Base-by-base conservation (phyloP, 2,888 invertebrate species). In the Miltochrista miniata region DNA sequence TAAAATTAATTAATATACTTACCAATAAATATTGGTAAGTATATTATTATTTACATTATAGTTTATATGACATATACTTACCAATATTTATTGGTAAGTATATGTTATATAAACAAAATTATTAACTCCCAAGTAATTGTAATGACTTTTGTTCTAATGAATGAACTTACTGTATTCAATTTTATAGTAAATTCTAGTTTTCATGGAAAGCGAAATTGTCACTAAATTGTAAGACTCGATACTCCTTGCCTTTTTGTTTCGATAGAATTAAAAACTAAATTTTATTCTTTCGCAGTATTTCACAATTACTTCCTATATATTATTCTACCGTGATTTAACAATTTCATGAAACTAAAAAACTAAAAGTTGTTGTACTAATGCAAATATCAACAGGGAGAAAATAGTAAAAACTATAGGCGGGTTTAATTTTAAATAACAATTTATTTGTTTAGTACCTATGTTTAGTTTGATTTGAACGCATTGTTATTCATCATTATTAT, bases 291-390 rank as follows among this genome's bases (percentile, higher is more conserved):
- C 18, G 18, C 18, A 24, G 5, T 24, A 24, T 29, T 56, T 51
- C 15, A 42, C 14, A 14, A 4, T 51, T 43, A 54, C 37, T 35
- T 46, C 55, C 56, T 4, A 24, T 4, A 59, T 59, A 48, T 50
- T 30, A 43, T 39, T 64, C 43, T 43, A 47, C 53, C 54, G 43
- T 56, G 40, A 53, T 64, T 7, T 52, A 48, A 51, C n/a, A 40
- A 47, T 38, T 44, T 56, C 51, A 57, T 62, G 56, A 61, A 50
- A 59, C 66, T 62, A 56, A 64, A 66, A 54, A 66, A 10, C 15
- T 63, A 56, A 58, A 65, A 68, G n/a, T n/a, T 64, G 57, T 72
- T 53, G 47, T 68, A 80, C 78, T 81, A 79, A 83, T 83, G 74
- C 79, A 80, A 72, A 83, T 75, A 78, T 48, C 51, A 55, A 56